phyloP scores from a whole-genome alignment of 2,113 vertebrate genomes.

The Salvelinus sp. region DNA sequence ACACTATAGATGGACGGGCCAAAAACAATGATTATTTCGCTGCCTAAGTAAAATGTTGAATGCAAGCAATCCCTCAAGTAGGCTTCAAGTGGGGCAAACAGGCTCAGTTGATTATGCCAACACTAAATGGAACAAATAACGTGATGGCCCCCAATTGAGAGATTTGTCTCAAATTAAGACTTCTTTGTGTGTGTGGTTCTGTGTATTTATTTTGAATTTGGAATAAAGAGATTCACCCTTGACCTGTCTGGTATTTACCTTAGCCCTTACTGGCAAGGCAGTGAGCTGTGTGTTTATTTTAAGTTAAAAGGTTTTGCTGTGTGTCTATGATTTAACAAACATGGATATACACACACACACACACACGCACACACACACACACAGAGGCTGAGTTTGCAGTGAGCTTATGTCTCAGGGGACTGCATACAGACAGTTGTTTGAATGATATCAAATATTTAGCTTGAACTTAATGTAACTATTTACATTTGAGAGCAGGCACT shows the following conservation, averaged over 20 bases:
- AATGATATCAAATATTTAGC: slow-evolving; percentile 53
- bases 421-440: slow-evolving; percentile 40
- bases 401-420: not conserved
- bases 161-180: too few relatives aligned
- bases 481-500: slow-evolving; percentile 40
- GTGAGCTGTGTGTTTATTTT: not conserved
- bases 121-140: not conserved
- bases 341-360: too few relatives aligned
- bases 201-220: not conserved
- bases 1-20: not conserved
- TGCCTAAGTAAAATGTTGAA: not conserved
- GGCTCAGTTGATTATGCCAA: not conserved
- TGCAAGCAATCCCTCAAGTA: not conserved
- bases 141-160: too few relatives aligned
- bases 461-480: slow-evolving; percentile 54
- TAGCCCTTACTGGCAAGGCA: not conserved
- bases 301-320: not conserved
- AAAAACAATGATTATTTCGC: not conserved
- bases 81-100: not conserved
- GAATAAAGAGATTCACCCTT: not conserved
- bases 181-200: too few relatives aligned
- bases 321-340: too few relatives aligned
- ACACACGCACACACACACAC: slow-evolving; percentile 19
- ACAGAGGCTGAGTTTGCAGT: not conserved
- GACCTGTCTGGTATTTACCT: not conserved